These are phyloP conservation scores for Palloptera scutellata DNA, from an alignment of 2,888 invertebrate species.

Conservation along the genomic window DNA sequence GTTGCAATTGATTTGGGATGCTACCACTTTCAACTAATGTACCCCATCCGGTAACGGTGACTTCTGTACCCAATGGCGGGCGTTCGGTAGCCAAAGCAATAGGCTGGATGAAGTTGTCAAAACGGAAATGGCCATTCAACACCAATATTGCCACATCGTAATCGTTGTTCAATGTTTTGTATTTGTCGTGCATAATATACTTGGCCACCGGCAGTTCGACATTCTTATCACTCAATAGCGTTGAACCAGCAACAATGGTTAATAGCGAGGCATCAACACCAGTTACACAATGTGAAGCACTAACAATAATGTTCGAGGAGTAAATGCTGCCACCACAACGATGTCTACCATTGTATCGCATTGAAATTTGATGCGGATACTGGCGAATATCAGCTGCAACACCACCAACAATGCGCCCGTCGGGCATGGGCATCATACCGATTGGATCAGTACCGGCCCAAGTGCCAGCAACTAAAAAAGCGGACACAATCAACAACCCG, in stretches of 20 bases:
- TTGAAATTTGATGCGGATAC: slow-evolving; percentile 54
- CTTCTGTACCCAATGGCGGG: slow-evolving; percentile 40
- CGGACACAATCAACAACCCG: slow-evolving; percentile 17
- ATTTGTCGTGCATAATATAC: slow-evolving; percentile 68
- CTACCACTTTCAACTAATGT: slow-evolving; percentile 36
- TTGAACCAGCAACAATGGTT: slow-evolving; percentile 50
- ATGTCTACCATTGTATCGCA: slow-evolving; percentile 49
- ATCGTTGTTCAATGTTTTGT: slow-evolving; percentile 65
- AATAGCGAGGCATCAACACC: slow-evolving; percentile 34
- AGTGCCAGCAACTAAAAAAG: slow-evolving; percentile 8
- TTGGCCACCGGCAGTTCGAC: slow-evolving; percentile 65
- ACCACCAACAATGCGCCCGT: slow-evolving; percentile 57
- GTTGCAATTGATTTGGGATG: slow-evolving; percentile 46
- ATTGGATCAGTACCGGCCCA: slow-evolving; percentile 19
- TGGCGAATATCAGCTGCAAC: slow-evolving; percentile 40
- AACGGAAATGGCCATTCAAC: slow-evolving; percentile 60
- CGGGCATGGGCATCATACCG: slow-evolving; percentile 41
- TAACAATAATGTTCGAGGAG: slow-evolving; percentile 42
- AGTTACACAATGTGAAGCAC: slow-evolving; percentile 53
- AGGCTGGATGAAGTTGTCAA: slow-evolving; percentile 67
- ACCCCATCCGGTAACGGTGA: slow-evolving; percentile 56
- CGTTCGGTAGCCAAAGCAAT: slow-evolving; percentile 68
- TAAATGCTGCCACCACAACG: slow-evolving; percentile 54
- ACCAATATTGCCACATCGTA: slow-evolving; percentile 70
- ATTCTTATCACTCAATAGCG: slow-evolving; percentile 36